Percentiles rank a stretch among this genome's conserved stretches.
phyloP scores from a whole-genome alignment of 2,888 invertebrate species.

The Phyto melanocephala region DNA sequence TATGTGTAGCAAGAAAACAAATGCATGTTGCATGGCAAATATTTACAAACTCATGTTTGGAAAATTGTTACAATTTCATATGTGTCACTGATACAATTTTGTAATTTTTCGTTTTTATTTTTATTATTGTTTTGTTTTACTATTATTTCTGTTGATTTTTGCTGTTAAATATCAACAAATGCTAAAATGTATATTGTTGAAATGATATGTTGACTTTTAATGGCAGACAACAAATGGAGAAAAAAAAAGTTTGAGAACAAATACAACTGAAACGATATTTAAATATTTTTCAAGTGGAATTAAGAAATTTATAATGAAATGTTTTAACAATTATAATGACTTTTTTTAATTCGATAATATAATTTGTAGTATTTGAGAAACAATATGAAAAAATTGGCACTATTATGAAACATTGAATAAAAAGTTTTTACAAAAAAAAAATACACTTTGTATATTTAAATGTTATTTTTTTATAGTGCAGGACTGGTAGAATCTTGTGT shows the following conservation, averaged over 20 bases:
- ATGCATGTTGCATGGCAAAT: slow-evolving; percentile 50
- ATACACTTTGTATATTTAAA: no score
- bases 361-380: neutral
- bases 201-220: slow-evolving; percentile 62
- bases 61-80: slow-evolving; percentile 56
- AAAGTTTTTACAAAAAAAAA: no score
- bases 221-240: slow-evolving; percentile 25
- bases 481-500: no score
- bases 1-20: neutral
- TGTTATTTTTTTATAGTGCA: no score
- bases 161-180: slow-evolving; percentile 46
- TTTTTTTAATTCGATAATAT: neutral
- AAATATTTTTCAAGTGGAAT: slow-evolving; percentile 36
- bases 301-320: slow-evolving; percentile 34
- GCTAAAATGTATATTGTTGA: slow-evolving; percentile 37
- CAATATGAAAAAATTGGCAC: neutral
- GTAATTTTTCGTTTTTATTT: slow-evolving; percentile 8
- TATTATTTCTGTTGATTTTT: neutral
- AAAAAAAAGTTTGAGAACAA: neutral
- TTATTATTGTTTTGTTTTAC: no score
- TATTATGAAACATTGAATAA: no score
- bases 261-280: neutral
- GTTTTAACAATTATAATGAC: slow-evolving; percentile 16
- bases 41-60: slow-evolving; percentile 53
- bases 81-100: slow-evolving; percentile 58